A percentile compares a stretch with the other conserved stretches of the same genome.
Conservation (phyloP, 2,797 vertebrate species). For the Amphiprion clarkii region DNA sequence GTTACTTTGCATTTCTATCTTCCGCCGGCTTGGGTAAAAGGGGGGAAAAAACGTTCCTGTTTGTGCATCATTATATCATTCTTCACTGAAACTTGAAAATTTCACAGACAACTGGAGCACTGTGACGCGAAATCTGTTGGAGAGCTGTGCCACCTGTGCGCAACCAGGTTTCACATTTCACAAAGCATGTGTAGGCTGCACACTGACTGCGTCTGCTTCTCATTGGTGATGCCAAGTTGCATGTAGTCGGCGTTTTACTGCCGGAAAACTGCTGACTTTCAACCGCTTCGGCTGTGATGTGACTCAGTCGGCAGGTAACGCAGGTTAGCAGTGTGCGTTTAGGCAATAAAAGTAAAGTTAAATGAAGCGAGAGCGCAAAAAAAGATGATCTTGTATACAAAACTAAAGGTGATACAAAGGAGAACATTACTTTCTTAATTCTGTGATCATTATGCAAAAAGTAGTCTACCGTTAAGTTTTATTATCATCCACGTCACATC, state of each 20-base stretch:
- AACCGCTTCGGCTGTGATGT: background rate
- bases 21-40: too few relatives aligned
- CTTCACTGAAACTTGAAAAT: background rate
- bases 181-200: background rate
- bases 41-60: background rate
- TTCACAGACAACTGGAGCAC: conserved; percentile 4
- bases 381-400: background rate
- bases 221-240: background rate
- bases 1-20: conserved; percentile 14
- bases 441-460: background rate
- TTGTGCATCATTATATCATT: background rate
- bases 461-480: conserved; percentile 21
- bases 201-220: background rate
- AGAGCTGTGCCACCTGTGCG: conserved; percentile 5
- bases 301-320: background rate
- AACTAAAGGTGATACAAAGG: conserved; percentile 4
- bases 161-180: conserved; percentile 10
- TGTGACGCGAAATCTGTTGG: background rate
- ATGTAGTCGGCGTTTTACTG: background rate
- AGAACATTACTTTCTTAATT: background rate
- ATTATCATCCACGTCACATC: conserved; percentile 7
- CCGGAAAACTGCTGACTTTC: background rate
- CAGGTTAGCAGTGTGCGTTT: background rate
- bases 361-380: conserved; percentile 4
- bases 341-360: background rate